Conservation (phyloP, 2,797 vertebrate genomes). For the Astyanax mexicanus region DNA sequence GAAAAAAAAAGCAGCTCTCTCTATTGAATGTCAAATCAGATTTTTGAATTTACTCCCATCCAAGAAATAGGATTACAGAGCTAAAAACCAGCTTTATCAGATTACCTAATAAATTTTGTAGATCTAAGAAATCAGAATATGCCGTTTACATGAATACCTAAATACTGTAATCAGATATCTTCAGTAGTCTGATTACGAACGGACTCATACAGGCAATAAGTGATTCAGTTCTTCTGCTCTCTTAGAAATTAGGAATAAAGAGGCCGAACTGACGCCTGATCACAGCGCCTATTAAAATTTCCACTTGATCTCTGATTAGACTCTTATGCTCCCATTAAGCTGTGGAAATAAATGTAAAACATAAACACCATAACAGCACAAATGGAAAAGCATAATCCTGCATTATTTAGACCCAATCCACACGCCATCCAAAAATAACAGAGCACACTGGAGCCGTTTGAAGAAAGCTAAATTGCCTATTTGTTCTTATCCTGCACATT, state of each 20-base stretch:
- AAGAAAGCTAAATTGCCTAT: conserved; percentile 56
- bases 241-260: conserved; percentile 7
- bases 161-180: too few relatives aligned
- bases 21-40: too few relatives aligned
- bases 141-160: too few relatives aligned
- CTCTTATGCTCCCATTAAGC: conserved; percentile 58
- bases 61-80: too few relatives aligned
- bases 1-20: too few relatives aligned
- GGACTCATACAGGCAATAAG: too few relatives aligned
- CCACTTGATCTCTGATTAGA: conserved; percentile 58
- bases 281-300: conserved; percentile 41
- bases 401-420: conserved; percentile 5
- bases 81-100: too few relatives aligned
- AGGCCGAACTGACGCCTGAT: neutral
- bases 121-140: too few relatives aligned
- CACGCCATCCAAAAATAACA: conserved; percentile 53
- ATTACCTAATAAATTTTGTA: too few relatives aligned
- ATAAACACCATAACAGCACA: neutral
- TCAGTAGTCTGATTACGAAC: too few relatives aligned
- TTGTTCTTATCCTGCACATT: conserved; percentile 56
- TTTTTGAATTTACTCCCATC: too few relatives aligned
- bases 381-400: conserved; percentile 1
- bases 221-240: conserved; percentile 7
- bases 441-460: conserved; percentile 39
- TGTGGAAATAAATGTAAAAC: conserved; percentile 54